A percentile compares a stretch with the other conserved stretches of the same genome.
These are phyloP conservation scores for Holothuria glaberrima DNA, from an alignment of 35 echinoderm and acorn worm genomes.

Conservation along the genomic window DNA sequence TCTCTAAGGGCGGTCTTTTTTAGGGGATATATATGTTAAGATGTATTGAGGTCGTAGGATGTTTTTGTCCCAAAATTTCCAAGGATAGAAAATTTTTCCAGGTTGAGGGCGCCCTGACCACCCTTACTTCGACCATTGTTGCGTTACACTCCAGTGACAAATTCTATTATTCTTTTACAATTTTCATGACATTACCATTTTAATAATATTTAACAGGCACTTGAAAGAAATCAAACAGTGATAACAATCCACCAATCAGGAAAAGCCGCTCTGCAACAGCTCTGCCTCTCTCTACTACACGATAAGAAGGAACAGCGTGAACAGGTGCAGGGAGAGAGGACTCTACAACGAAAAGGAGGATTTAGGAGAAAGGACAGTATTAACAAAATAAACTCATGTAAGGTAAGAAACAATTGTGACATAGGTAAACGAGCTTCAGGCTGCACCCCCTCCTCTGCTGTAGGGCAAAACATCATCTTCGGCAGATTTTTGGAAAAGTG, in stretches of 20 bases:
- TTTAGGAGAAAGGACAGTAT: conserved; percentile 37
- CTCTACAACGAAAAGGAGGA: conserved; percentile 20
- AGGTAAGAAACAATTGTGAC: neutral
- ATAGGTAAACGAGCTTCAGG: neutral
- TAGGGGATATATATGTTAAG: too few relatives aligned
- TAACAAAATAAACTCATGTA: conserved; percentile 2
- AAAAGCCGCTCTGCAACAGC: conserved; percentile 5
- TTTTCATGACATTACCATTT: too few relatives aligned
- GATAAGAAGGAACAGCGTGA: neutral
- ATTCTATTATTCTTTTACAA: too few relatives aligned
- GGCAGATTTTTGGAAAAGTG: too few relatives aligned
- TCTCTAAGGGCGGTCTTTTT: too few relatives aligned
- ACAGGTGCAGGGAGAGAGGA: neutral
- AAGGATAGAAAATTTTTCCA: too few relatives aligned
- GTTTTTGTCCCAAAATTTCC: too few relatives aligned
- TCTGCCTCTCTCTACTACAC: neutral
- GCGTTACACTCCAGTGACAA: too few relatives aligned
- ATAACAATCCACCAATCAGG: neutral
- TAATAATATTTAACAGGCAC: neutral
- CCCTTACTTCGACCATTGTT: too few relatives aligned
- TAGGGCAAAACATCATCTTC: neutral
- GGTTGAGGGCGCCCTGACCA: too few relatives aligned
- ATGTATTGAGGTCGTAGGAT: too few relatives aligned
- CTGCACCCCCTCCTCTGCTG: too few relatives aligned
- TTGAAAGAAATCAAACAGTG: neutral